Conservation (phyloP, 2,113 vertebrate genomes). For the Ceratotherium simum region DNA sequence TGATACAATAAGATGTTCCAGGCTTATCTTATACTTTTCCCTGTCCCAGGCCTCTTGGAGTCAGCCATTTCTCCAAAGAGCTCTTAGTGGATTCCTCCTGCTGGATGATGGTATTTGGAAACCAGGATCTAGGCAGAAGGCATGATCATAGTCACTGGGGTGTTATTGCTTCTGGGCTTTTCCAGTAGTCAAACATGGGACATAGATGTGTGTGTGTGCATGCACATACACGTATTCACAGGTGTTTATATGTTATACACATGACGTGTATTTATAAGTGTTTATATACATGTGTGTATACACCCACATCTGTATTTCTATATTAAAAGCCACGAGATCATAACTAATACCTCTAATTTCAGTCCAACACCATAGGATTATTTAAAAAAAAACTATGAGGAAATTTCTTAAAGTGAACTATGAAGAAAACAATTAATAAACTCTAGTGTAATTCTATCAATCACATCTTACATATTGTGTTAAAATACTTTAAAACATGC, state of each 20-base stretch:
- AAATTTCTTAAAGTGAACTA: not conserved
- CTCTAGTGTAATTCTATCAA: fast-evolving
- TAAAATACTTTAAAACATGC: not conserved
- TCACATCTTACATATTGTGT: too few species aligned
- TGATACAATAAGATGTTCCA: not conserved
- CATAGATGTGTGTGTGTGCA: fast-evolving
- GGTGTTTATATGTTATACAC: fast-evolving
- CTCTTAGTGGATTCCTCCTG: not conserved
- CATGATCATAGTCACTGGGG: fast-evolving
- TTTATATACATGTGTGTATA: fast-evolving
- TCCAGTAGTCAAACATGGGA: not conserved
- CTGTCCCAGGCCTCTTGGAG: not conserved
- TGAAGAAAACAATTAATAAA: not conserved
- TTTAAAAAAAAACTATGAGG: not conserved
- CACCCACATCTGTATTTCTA: fast-evolving
- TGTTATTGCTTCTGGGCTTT: not conserved
- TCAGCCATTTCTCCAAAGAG: not conserved
- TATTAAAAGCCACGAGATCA: too few species aligned
- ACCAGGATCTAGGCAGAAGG: not conserved
- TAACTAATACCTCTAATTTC: not conserved
- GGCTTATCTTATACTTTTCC: not conserved
- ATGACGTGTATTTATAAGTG: fast-evolving
- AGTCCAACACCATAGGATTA: not conserved
- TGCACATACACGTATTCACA: fast-evolving
- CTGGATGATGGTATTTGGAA: fast-evolving